Percentiles rank a stretch among this genome's conserved stretches.
These are phyloP conservation scores for Avahi laniger DNA, from an alignment of 2,797 vertebrate genomes.

Conservation along the genomic window DNA sequence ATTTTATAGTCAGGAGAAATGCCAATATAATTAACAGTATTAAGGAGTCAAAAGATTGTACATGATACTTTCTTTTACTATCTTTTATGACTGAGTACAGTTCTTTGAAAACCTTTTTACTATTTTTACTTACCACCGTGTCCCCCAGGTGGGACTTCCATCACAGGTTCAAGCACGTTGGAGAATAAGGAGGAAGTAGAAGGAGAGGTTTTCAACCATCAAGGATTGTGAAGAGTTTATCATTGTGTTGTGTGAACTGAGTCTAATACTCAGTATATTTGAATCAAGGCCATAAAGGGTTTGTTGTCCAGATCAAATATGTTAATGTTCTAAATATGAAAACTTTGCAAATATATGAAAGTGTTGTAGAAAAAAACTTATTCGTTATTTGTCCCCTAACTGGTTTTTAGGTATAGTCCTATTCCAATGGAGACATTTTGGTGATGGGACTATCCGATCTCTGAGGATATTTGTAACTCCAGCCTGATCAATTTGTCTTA, in stretches of 20 bases:
- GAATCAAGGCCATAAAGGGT: neutral
- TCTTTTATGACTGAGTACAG: neutral
- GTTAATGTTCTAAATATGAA: conserved; percentile 35
- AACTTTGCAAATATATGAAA: conserved; percentile 11
- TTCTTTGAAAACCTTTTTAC: neutral
- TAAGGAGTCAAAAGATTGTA: neutral
- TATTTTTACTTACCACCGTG: neutral
- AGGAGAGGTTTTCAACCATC: neutral
- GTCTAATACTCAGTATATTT: neutral
- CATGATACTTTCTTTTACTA: neutral
- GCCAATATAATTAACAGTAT: neutral
- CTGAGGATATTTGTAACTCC: neutral
- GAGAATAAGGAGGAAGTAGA: neutral
- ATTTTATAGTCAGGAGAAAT: neutral
- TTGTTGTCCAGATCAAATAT: neutral
- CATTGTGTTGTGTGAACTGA: neutral
- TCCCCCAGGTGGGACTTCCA: neutral
- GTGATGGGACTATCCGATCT: neutral
- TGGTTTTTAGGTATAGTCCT: neutral
- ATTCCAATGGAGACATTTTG: neutral
- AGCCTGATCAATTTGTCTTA: neutral
- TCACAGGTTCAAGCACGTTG: neutral
- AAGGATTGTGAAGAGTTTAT: neutral
- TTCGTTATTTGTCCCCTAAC: neutral
- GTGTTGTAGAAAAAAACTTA: neutral